These are phyloP conservation scores for Pycnonotus jocosus DNA, from an alignment of 2,113 vertebrate species.

Conservation along the genomic window DNA sequence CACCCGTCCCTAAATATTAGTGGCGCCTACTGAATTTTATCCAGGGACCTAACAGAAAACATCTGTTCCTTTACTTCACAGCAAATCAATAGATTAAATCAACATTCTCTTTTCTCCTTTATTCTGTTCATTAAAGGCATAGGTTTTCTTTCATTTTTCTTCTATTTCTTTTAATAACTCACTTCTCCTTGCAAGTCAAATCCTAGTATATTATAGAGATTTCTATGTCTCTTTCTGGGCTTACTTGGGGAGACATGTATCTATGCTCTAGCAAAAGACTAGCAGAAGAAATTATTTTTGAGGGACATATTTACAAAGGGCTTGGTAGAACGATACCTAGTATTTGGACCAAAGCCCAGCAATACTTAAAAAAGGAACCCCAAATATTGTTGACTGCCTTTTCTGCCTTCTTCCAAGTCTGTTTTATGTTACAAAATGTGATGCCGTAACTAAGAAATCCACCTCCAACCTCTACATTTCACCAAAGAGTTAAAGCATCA, in stretches of 20 bases:
- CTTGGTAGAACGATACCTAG: background rate
- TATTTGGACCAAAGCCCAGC: background rate
- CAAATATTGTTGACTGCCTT: background rate
- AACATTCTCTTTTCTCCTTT: constrained; percentile 51
- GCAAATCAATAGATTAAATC: constrained; percentile 75
- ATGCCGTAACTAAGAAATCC: background rate
- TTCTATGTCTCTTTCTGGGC: constrained; percentile 37
- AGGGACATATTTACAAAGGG: background rate
- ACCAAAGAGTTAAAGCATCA: background rate
- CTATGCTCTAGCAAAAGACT: background rate
- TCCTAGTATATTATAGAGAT: constrained; percentile 46
- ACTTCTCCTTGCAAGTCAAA: constrained; percentile 53
- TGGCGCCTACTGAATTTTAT: constrained; percentile 75
- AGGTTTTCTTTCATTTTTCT: constrained; percentile 58
- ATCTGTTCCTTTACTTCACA: constrained; percentile 72
- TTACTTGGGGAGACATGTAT: constrained; percentile 26
- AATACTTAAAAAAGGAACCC: background rate
- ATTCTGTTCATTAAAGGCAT: constrained; percentile 56
- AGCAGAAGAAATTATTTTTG: constrained; percentile 9
- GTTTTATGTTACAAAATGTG: background rate
- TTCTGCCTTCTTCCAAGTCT: background rate
- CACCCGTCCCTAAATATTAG: constrained; percentile 63
- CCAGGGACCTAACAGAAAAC: constrained; percentile 69
- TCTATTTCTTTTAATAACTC: constrained; percentile 61
- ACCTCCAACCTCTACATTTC: background rate